phyloP scores from a whole-genome alignment of 2,113 vertebrate species.

The Falcunculus frontatus region DNA sequence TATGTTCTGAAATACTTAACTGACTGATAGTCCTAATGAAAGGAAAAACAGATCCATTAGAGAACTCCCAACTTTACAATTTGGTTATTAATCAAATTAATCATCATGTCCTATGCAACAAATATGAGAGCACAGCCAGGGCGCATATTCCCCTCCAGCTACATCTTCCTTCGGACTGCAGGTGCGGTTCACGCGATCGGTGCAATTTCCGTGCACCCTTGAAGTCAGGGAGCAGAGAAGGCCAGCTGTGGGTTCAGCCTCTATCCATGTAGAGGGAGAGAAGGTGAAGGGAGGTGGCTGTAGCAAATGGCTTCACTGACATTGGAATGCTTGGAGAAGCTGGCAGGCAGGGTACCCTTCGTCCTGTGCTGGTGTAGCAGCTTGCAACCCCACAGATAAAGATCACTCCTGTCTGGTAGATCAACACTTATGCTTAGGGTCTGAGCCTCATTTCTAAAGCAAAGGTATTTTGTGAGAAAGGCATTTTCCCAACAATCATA shows the following conservation, averaged over 20 bases:
- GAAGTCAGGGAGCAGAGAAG: neutral
- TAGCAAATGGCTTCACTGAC: neutral
- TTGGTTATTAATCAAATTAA: neutral
- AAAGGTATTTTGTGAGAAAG: neutral
- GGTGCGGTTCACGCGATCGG: accelerated
- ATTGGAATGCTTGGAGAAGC: accelerated
- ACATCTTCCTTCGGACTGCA: neutral
- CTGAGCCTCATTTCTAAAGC: neutral
- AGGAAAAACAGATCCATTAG: neutral
- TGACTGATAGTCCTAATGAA: neutral
- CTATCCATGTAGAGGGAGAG: accelerated
- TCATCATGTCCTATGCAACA: neutral
- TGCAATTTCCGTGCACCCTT: accelerated
- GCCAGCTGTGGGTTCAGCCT: accelerated
- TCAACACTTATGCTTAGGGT: neutral
- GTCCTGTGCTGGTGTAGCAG: neutral
- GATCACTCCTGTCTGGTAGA: neutral
- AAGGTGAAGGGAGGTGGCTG: neutral
- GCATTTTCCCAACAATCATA: neutral
- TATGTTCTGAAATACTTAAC: constrained; percentile 4
- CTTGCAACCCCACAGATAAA: accelerated
- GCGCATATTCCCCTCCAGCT: neutral
- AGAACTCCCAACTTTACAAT: neutral
- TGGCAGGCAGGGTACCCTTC: too few relatives aligned
- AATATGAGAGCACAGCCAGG: neutral